Evolutionary conservation across 23 tunicate species (phyloP), one percentile per base, ranked within the genome.

Genomic region (Phallusia fumigata): DNA sequence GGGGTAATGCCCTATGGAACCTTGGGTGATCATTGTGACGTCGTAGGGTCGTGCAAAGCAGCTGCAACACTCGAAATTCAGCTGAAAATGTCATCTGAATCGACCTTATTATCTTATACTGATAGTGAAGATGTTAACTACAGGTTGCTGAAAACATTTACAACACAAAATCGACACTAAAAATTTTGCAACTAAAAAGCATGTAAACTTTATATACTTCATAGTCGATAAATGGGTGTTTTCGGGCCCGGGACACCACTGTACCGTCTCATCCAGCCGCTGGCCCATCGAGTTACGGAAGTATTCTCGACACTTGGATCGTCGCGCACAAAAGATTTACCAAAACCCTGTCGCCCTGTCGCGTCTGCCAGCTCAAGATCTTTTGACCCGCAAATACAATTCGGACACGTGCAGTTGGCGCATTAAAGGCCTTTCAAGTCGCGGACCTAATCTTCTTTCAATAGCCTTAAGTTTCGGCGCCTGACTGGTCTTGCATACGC

Each of bases 361-460:
- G 69, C 69, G 69, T 58, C 69, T 40, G 69, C 16, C 28, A 22
- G 69, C 13, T 21, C 69, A 8, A 58, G 69, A 22, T 21, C 69
- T 16, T 58, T 58, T 58, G 69, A 58, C 69, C 28, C 69, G 69
- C 69, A 58, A 58, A 58, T 58, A 58, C 69, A 58, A 58, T 58
- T 58, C 69, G 69, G 69, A 58, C 69, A 58, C 69, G 69, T 58
- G 69, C 69, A 24, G 28, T 58, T 58, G 26, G 26, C 28, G 2
- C 69, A 58, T 58, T 58, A 22, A 58, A 58, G 15, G 26, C 69
- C 47, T 40, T 40, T 40, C 47, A 40, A 40, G 47, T 40, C 47
- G 47, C n/a, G 47, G 47, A 10, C 10, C 10, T 40, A 40, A 40
- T 40, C 47, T 40, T 40, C 47, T 40, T 40, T 10, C 47, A 40